Percentiles rank a stretch among this genome's conserved stretches.
Evolutionary conservation across 2,888 invertebrate genomes (phyloP).

Genomic region (Latrodectus elegans): DNA sequence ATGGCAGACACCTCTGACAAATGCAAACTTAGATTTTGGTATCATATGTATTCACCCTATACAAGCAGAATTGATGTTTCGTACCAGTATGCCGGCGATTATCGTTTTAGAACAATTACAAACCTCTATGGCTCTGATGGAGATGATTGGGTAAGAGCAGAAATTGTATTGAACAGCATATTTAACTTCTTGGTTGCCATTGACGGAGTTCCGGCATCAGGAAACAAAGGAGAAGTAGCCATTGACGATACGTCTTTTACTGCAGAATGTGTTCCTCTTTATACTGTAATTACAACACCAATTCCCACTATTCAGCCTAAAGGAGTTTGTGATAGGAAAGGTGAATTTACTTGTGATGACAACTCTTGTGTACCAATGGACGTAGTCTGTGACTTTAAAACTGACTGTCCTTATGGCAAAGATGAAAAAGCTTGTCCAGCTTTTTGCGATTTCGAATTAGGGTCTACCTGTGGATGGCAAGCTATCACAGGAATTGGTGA

Average conservation of each 20-base stretch:
- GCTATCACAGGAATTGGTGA: conserved; percentile 13
- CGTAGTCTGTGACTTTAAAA: conserved; percentile 68
- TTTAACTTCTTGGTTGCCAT: conserved; percentile 61
- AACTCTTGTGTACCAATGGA: conserved; percentile 58
- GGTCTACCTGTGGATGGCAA: conserved; percentile 58
- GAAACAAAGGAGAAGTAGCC: conserved; percentile 56
- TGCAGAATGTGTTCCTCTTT: conserved; percentile 51
- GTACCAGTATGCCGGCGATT: conserved; percentile 12
- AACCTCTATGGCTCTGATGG: conserved; percentile 16
- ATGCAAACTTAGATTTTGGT: conserved; percentile 69
- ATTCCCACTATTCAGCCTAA: conserved; percentile 58
- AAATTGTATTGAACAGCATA: conserved; percentile 36
- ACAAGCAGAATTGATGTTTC: conserved; percentile 73
- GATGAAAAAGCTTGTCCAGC: conserved; percentile 69
- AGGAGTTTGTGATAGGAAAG: conserved; percentile 43
- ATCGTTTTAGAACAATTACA: not conserved
- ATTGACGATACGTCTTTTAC: conserved; percentile 70
- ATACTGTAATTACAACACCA: conserved; percentile 60
- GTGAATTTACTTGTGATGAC: conserved; percentile 64
- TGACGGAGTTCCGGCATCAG: conserved; percentile 37
- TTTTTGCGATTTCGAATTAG: conserved; percentile 63
- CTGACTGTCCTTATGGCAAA: conserved; percentile 60
- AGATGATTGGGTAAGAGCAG: conserved; percentile 65
- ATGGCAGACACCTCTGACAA: conserved; percentile 58
- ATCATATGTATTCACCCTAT: conserved; percentile 33